A percentile compares a stretch with the other conserved stretches of the same genome.
Evolutionary conservation across 2,113 vertebrate genomes (phyloP).

Genomic region (Spilogale gracilis): DNA sequence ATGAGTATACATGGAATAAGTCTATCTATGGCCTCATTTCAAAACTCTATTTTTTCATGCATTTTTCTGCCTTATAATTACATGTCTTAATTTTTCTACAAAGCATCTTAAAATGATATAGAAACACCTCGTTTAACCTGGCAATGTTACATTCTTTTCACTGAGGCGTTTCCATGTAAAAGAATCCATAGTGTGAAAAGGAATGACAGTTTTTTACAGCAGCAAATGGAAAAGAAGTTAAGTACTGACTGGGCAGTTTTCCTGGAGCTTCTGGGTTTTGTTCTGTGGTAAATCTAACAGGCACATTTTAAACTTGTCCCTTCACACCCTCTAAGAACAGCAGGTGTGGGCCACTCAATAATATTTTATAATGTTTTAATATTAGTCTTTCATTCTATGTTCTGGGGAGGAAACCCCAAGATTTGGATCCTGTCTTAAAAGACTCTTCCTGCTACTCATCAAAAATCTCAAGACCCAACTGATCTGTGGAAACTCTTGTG

Average conservation of each 20-base stretch:
- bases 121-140: neutral
- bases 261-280: neutral
- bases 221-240: neutral
- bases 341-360: neutral
- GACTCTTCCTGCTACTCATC: neutral
- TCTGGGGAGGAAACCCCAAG: neutral
- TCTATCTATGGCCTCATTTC: neutral
- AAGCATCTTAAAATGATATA: neutral
- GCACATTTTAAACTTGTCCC: neutral
- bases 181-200: neutral
- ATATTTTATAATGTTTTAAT: neutral
- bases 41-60: neutral
- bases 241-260: rapidly evolving
- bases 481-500: neutral
- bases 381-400: neutral
- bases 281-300: neutral
- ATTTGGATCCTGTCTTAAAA: neutral
- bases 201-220: too few species aligned
- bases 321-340: neutral
- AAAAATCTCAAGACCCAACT: neutral
- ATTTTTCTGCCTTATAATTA: neutral
- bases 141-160: neutral
- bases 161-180: neutral
- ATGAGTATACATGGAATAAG: neutral
- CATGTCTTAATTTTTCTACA: neutral